Conservation (phyloP, 2,888 invertebrate genomes). For the Ectemnius lituratus region DNA sequence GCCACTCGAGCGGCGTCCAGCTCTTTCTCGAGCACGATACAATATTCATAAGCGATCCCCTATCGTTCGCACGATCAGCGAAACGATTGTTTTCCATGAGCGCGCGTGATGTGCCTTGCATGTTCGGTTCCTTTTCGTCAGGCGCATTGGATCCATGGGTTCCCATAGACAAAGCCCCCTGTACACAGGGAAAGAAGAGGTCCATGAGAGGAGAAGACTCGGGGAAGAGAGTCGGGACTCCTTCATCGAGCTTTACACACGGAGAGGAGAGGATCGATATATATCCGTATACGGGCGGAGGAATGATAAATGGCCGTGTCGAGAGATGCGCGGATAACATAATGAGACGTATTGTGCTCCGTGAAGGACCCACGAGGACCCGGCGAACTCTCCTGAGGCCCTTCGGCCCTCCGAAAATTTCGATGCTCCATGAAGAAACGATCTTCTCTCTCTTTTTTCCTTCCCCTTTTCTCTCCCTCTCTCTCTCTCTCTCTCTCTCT, state of each 20-base stretch:
- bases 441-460: conserved; percentile 1
- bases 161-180: conserved; percentile 50
- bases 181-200: conserved; percentile 4
- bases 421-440: conserved; percentile 40
- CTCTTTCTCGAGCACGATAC: conserved; percentile 28
- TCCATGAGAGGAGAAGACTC: conserved; percentile 13
- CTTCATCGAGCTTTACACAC: conserved; percentile 47
- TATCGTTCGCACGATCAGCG: conserved; percentile 62
- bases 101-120: conserved; percentile 24
- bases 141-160: conserved; percentile 16
- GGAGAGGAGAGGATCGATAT: conserved; percentile 57
- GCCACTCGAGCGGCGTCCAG: conserved; percentile 20
- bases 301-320: conserved; percentile 72
- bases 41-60: conserved; percentile 49
- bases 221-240: conserved; percentile 29
- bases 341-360: conserved; percentile 74
- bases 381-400: conserved; percentile 46
- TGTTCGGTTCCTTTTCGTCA: conserved; percentile 25
- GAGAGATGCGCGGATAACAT: conserved; percentile 74
- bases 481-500: neutral
- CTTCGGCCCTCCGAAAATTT: conserved; percentile 43
- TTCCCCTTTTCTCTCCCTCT: neutral
- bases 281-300: conserved; percentile 62
- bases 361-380: conserved; percentile 56
- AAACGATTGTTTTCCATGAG: conserved; percentile 52